A percentile compares a stretch with the other conserved stretches of the same genome.
These are phyloP conservation scores for Ceriagrion tenellum DNA, from an alignment of 2,888 invertebrate species.

Conservation along the genomic window DNA sequence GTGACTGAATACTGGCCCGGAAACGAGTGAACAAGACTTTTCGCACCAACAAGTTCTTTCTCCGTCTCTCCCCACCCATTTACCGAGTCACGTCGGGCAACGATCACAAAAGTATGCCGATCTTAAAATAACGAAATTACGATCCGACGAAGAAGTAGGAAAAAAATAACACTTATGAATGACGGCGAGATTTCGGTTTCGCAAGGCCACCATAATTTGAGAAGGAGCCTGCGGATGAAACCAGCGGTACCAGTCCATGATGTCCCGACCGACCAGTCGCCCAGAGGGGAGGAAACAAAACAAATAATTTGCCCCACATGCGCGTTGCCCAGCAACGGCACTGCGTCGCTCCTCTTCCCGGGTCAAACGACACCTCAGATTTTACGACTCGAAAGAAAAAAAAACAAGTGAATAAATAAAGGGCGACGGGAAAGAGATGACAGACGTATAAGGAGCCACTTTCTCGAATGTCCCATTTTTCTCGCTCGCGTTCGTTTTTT, in stretches of 20 bases:
- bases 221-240: not conserved
- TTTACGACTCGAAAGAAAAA: not conserved
- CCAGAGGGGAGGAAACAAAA: not conserved
- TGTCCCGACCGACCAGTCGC: not conserved
- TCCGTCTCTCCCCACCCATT: not conserved
- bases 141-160: not conserved
- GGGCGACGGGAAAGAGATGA: not conserved
- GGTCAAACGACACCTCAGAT: not conserved
- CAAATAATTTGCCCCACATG: not conserved
- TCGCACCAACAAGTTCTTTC: not conserved
- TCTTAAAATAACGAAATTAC: not conserved
- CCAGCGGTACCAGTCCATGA: not conserved
- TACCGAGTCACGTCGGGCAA: not conserved
- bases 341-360: not conserved
- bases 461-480: not conserved
- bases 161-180: not conserved
- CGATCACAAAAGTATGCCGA: not conserved
- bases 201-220: not conserved
- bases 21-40: not conserved
- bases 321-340: not conserved
- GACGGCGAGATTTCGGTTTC: not conserved
- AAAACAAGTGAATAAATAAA: not conserved
- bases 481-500: not conserved
- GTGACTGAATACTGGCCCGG: not conserved
- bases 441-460: not conserved